Conservation (phyloP, 2,113 vertebrate genomes). For the Tychaedon coryphoeus region DNA sequence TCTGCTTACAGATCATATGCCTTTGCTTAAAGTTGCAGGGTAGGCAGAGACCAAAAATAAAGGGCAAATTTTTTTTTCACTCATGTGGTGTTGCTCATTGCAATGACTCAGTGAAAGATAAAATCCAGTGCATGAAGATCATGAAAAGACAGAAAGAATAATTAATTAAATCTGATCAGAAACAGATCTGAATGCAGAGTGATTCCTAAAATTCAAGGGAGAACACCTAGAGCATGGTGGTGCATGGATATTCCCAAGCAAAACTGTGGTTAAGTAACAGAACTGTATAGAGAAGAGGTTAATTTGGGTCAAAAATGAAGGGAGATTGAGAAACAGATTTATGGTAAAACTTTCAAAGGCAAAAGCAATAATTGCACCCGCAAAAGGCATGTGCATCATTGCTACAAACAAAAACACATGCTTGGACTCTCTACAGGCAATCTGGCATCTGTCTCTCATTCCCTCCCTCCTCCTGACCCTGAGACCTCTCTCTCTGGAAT, state of each 20-base stretch:
- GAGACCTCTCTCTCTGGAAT: constrained; percentile 62
- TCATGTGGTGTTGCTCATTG: constrained; percentile 17
- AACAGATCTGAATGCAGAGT: neutral
- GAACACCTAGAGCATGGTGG: neutral
- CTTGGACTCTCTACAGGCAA: constrained; percentile 65
- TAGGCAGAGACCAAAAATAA: constrained; percentile 54
- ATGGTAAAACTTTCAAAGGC: constrained; percentile 65
- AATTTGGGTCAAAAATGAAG: constrained; percentile 62
- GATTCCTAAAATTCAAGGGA: neutral
- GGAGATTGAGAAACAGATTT: constrained; percentile 59
- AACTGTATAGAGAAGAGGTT: constrained; percentile 20
- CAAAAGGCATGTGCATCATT: constrained; percentile 65
- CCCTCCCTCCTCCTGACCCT: constrained; percentile 58
- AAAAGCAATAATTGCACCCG: constrained; percentile 54
- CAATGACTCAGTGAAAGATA: constrained; percentile 45
- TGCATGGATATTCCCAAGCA: neutral
- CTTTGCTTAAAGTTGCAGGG: constrained; percentile 29
- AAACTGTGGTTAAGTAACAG: neutral
- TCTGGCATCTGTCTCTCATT: constrained; percentile 60
- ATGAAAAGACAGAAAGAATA: constrained; percentile 26
- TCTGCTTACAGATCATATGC: neutral
- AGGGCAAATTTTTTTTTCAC: constrained; percentile 9
- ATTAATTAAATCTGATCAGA: constrained; percentile 18
- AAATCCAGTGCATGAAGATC: constrained; percentile 22
- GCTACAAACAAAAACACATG: constrained; percentile 67